Percentiles rank a stretch among this genome's conserved stretches.
These are phyloP conservation scores for Harpalus rufipes DNA, from an alignment of 2,888 invertebrate genomes.

Conservation along the genomic window DNA sequence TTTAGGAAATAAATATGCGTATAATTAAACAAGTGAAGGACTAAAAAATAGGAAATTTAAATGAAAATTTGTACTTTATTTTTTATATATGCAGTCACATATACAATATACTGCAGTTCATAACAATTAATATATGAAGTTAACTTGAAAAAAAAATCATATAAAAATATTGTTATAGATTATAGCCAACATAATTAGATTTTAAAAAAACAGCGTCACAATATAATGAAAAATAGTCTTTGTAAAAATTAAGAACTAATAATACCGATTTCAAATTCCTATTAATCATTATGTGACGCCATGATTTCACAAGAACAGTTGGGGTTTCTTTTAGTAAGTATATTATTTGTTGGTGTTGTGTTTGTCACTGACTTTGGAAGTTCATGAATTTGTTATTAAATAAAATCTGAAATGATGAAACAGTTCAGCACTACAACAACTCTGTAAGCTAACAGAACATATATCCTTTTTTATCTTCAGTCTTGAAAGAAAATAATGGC, in stretches of 20 bases:
- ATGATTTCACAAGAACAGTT: constrained; percentile 6
- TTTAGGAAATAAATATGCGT: constrained; percentile 17
- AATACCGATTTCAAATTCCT: not conserved
- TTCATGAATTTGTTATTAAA: constrained; percentile 35
- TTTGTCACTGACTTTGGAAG: constrained; percentile 43
- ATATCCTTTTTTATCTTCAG: constrained; percentile 11
- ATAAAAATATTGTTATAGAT: constrained; percentile 43
- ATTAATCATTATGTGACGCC: not conserved
- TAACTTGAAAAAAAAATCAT: constrained; percentile 52
- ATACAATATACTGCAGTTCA: constrained; percentile 51
- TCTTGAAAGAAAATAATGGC: constrained; percentile 50
- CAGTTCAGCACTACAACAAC: constrained; percentile 30
- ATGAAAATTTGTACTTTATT: constrained; percentile 58
- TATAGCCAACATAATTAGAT: constrained; percentile 45
- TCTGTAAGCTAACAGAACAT: constrained; percentile 26
- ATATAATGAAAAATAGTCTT: not conserved
- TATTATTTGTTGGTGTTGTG: constrained; percentile 43
- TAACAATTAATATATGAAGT: constrained; percentile 34
- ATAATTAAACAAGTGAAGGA: constrained; percentile 19
- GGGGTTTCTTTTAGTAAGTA: constrained; percentile 22
- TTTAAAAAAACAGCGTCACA: constrained; percentile 27
- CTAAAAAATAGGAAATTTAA: constrained; percentile 28
- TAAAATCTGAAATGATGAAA: constrained; percentile 38
- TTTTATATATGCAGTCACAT: constrained; percentile 39
- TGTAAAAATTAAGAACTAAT: not conserved